Evolutionary conservation across 2,888 invertebrate species (phyloP), one percentile per base, ranked within the genome.

Genomic region (Sepioteuthis lessoniana): DNA sequence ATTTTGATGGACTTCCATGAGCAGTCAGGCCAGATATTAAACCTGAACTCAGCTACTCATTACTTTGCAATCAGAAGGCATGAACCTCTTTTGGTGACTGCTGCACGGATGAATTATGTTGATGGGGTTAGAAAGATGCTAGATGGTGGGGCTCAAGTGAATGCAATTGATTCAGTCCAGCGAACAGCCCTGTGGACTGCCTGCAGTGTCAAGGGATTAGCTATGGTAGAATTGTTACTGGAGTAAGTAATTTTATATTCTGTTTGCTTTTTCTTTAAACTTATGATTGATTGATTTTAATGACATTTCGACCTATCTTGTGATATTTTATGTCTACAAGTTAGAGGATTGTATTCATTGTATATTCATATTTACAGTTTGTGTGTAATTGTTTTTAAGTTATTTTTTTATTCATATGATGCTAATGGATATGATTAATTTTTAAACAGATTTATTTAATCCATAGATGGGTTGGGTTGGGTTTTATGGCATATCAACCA

Each of bases 21-120:
- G 47, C 31, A 47, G 28, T 47, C n/a, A 19, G 46, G 92, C 31
- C 31, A 47, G 1, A 31, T 92, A 37, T 92, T 38, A 47, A 16
- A 92, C 21, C 47, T 92, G 31, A 47, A 92, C n/a, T 92, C 92
- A 2, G 46, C 91, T 42, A 92, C 31, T 31, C n/a, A n/a, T 92
- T 92, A 92, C 47, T 92, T 92, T 47, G 42, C 92, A 16, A 47
- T 47, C n/a, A 47, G 38, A 92, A 92, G 47, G n/a, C n/a, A n/a
- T 47, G 46, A 92, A 92, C 92, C 92, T 46, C 92, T 92, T 47
- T 21, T 92, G 92, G 92, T 92, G 31, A 47, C 42, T 31, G 92
- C 92, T 31, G 92, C 92, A 8, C 92, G 92, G 42, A 92, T 92
- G 92, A 92, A 92, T 38, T 92, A 47, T 92, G 47, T 46, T 92